Conservation (phyloP, 2,113 vertebrate genomes). For the Hipposideros armiger region DNA sequence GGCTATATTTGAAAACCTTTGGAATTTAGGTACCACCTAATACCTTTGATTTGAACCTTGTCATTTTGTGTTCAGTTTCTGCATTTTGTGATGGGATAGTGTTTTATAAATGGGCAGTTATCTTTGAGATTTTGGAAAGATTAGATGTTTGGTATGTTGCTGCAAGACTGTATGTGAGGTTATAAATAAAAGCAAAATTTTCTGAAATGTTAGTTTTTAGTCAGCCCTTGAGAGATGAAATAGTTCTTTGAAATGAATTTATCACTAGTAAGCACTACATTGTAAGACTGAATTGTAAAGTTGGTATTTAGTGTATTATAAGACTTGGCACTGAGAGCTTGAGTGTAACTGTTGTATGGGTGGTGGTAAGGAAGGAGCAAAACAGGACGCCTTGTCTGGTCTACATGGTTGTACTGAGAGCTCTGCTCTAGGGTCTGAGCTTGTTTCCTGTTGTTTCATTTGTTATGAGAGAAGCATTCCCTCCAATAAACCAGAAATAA, state of each 20-base stretch:
- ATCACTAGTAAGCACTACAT: constrained; percentile 22
- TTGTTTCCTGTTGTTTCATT: constrained; percentile 42
- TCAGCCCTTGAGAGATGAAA: constrained; percentile 38
- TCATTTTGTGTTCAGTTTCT: constrained; percentile 57
- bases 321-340: not conserved
- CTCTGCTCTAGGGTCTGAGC: not conserved
- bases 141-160: not conserved
- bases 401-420: not conserved
- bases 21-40: not conserved
- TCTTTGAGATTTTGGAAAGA: constrained; percentile 52
- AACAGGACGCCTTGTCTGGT: not conserved
- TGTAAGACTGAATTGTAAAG: constrained; percentile 46
- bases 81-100: not conserved
- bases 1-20: constrained; percentile 59
- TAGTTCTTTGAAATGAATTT: constrained; percentile 59
- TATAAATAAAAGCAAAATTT: constrained; percentile 61
- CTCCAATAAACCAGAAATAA: not conserved
- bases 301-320: constrained; percentile 47
- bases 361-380: not conserved
- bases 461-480: constrained; percentile 35
- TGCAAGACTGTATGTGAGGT: not conserved
- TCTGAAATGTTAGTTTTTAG: constrained; percentile 35
- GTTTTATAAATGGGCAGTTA: constrained; percentile 48
- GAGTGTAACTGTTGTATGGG: not conserved
- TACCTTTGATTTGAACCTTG: constrained; percentile 33